Conservation (phyloP, 92 coral and sea anemone genomes). For the Pocillopora meandrina region DNA sequence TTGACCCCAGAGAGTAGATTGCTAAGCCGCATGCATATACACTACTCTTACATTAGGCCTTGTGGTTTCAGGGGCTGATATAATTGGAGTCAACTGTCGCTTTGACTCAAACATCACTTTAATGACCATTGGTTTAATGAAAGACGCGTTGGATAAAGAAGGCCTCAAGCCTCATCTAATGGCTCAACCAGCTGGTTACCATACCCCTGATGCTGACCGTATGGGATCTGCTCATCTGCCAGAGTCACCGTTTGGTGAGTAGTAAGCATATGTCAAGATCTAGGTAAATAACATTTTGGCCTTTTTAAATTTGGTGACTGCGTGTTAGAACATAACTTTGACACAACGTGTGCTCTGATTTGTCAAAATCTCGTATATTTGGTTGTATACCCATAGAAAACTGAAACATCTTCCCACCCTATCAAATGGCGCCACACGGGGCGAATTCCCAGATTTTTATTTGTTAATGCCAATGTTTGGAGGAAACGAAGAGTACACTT, state of each 20-base stretch:
- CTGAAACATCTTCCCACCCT: too few species aligned
- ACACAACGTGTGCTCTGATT: too few species aligned
- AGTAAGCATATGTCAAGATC: neutral
- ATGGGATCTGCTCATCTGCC: constrained; percentile 38
- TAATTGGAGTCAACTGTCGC: constrained; percentile 70
- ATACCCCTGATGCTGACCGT: constrained; percentile 53
- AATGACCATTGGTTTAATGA: constrained; percentile 56
- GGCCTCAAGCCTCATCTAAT: constrained; percentile 63
- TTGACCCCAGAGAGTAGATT: too few species aligned
- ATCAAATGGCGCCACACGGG: too few species aligned
- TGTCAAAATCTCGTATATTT: too few species aligned
- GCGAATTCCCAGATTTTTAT: too few species aligned
- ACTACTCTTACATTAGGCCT: neutral
- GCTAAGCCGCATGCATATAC: too few species aligned
- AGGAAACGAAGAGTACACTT: too few species aligned
- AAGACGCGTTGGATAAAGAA: constrained; percentile 64
- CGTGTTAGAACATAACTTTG: too few species aligned
- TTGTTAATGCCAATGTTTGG: too few species aligned
- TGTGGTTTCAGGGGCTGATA: constrained; percentile 58
- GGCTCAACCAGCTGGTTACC: constrained; percentile 65
- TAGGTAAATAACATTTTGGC: neutral
- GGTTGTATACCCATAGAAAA: too few species aligned
- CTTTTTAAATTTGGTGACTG: too few species aligned
- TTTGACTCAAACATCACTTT: constrained; percentile 56
- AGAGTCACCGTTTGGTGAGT: constrained; percentile 62